Base-by-base conservation (phyloP, 2,113 vertebrate species). In the Euleptes europaea region DNA sequence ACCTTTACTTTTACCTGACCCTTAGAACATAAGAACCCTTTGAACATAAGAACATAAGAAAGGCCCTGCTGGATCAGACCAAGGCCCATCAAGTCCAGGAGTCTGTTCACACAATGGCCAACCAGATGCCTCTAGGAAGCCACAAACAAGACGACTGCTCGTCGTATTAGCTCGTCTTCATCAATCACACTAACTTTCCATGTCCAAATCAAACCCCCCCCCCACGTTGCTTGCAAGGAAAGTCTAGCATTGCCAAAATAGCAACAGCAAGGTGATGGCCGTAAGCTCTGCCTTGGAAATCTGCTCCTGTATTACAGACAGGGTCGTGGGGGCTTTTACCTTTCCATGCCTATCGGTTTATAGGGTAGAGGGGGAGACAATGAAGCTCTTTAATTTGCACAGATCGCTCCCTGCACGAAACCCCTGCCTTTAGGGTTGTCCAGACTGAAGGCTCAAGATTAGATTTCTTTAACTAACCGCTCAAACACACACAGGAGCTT, bases 381-480 rank as follows among this genome's bases (percentile, higher is more conserved):
- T 57, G 71, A 74, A 57, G 77, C 82, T 89, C 80, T 81, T 85
- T 86, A 84, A 84, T 87, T 82, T 86, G 26, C 73, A 38, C 0
- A 77, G 87, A 83, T 89, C 92, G 92, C 21, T 81, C 78, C 90
- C 86, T 81, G 66, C 40, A 9, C 44, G 86, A 88, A 73, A 57
- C 76, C 71, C 26, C 65, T 85, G 2, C 35, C 84, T 66, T 78
- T 57, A 70, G 8, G 11, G 86, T 60, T 83, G 88, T 92, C 89
- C 90, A 87, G 88, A 78, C 17, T 60, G 75, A 79, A 79, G 65
- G 10, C 83, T 35, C 84, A 44, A 85, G 72, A 78, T 75, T 72
- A 17, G 1, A 84, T 92, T 89, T 84, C 5, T 87, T 90, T 79
- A 79, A n/a, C 88, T 90, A 80, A 44, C 31, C 73, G 66, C 84